Conservation (phyloP, 1,140 invertebrate genomes). For the Scylla paramamosain region DNA sequence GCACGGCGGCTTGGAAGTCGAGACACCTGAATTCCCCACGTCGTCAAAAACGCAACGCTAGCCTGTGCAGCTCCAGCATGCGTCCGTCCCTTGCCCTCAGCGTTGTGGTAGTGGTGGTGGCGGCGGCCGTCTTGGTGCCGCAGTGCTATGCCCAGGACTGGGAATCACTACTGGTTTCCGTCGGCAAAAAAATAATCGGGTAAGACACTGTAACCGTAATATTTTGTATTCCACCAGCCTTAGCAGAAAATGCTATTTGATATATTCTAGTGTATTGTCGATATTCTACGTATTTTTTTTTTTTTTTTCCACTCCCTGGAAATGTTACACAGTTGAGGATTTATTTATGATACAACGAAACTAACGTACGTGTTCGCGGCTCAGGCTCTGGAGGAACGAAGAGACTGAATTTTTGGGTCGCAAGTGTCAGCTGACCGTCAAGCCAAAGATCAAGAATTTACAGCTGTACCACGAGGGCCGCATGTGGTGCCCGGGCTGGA, state of each 20-base stretch:
- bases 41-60: too few relatives aligned
- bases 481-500: conserved; percentile 57
- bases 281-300: neutral
- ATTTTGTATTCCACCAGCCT: too few relatives aligned
- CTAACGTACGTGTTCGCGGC: too few relatives aligned
- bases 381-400: conserved; percentile 29
- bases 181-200: neutral
- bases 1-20: too few relatives aligned
- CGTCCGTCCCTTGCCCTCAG: neutral
- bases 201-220: neutral
- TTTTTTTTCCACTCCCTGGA: neutral
- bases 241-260: too few relatives aligned
- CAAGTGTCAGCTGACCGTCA: neutral
- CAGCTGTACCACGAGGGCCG: conserved; percentile 42
- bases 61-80: neutral
- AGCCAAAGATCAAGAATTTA: neutral
- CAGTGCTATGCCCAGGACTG: neutral
- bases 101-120: neutral
- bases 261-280: neutral
- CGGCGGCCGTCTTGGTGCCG: neutral
- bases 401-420: conserved; percentile 53
- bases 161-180: neutral
- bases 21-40: too few relatives aligned
- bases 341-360: neutral
- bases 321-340: too few relatives aligned